phyloP scores from a whole-genome alignment of 2,113 vertebrate genomes.

The Oncorhynchus gorbuscha region DNA sequence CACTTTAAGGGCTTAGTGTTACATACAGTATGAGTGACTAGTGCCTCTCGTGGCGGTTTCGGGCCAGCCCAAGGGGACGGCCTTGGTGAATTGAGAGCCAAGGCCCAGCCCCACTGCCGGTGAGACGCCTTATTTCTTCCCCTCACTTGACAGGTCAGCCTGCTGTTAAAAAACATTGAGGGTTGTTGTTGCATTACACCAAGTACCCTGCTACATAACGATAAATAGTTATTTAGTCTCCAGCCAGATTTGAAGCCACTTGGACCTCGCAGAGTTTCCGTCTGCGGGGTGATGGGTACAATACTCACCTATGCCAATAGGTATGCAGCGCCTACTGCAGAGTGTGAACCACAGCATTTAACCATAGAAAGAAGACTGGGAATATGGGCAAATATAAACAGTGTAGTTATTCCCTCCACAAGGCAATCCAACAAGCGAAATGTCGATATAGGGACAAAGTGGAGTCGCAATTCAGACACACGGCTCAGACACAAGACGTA shows the following conservation, averaged over 20 bases:
- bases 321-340: neutral
- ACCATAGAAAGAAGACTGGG: no score
- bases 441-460: no score
- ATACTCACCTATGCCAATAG: neutral
- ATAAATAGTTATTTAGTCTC: slow-evolving; percentile 14
- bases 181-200: slow-evolving; percentile 3
- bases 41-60: neutral
- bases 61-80: neutral
- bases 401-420: no score
- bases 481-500: no score
- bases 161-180: slow-evolving; percentile 8
- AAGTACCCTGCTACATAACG: slow-evolving; percentile 10
- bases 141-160: slow-evolving; percentile 3
- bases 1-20: slow-evolving; percentile 21
- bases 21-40: slow-evolving; percentile 14
- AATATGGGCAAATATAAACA: no score
- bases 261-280: neutral
- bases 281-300: neutral
- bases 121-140: slow-evolving; percentile 6
- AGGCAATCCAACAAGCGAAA: no score
- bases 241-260: neutral
- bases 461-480: no score
- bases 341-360: no score
- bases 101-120: neutral
- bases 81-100: slow-evolving; percentile 1